phyloP scores from a whole-genome alignment of 1,140 invertebrate genomes.

The Trichonephila clavipes region DNA sequence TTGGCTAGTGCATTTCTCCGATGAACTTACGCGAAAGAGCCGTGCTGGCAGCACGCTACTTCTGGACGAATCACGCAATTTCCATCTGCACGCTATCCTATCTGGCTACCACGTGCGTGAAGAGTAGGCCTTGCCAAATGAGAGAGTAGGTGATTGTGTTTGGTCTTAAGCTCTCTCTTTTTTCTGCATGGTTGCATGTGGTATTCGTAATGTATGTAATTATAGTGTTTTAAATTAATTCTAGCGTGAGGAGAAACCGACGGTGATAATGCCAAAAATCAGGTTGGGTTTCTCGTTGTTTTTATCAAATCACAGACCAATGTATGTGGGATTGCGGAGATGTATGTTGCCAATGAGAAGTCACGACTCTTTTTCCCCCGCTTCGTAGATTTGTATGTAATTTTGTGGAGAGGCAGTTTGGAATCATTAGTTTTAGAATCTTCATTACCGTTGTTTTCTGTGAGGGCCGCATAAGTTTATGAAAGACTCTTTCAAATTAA shows the following conservation, averaged over 20 bases:
- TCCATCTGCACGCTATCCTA: constrained; percentile 38
- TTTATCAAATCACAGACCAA: not conserved
- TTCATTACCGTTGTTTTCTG: no score
- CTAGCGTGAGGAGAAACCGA: constrained; percentile 37
- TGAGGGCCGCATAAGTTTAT: no score
- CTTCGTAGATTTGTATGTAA: no score
- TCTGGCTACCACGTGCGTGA: constrained; percentile 7
- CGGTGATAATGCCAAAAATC: not conserved
- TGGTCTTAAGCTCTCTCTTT: not conserved
- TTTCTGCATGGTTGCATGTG: constrained; percentile 40
- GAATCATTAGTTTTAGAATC: no score
- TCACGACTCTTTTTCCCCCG: no score
- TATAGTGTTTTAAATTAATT: constrained; percentile 53
- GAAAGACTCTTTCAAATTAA: no score
- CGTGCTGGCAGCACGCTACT: not conserved
- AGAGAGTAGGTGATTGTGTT: constrained; percentile 10
- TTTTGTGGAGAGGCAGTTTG: no score
- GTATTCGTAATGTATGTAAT: constrained; percentile 22
- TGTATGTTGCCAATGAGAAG: not conserved
- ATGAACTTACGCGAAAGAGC: constrained; percentile 44
- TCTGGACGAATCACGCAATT: constrained; percentile 32
- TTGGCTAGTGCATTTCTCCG: constrained; percentile 28
- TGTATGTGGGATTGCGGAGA: not conserved
- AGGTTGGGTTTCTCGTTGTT: not conserved
- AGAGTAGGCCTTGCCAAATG: constrained; percentile 8